phyloP scores from a whole-genome alignment of 2,113 vertebrate genomes.

The Epinephelus moara region DNA sequence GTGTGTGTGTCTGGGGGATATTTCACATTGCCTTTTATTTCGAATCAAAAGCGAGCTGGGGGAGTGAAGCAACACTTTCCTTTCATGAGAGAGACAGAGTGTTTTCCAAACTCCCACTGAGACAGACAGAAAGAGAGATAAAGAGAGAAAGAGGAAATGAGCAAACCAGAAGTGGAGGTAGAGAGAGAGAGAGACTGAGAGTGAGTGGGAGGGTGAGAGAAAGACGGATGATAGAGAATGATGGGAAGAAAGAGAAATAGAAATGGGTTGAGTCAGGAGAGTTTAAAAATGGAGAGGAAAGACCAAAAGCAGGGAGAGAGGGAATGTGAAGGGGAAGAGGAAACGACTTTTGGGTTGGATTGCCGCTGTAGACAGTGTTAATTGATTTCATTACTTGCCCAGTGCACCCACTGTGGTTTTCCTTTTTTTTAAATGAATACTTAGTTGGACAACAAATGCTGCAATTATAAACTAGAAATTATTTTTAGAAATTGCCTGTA shows the following conservation, averaged over 20 bases:
- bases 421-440: too few species aligned
- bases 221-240: neutral
- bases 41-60: slow-evolving; percentile 58
- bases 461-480: too few species aligned
- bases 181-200: neutral
- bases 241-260: neutral
- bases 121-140: slow-evolving; percentile 26
- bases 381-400: too few species aligned
- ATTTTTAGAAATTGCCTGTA: too few species aligned
- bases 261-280: slow-evolving; percentile 18
- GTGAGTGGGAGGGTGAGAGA: slow-evolving; percentile 1
- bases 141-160: slow-evolving; percentile 26
- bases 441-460: too few species aligned
- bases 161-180: slow-evolving; percentile 11
- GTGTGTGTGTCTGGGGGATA: slow-evolving; percentile 44
- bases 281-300: slow-evolving; percentile 10
- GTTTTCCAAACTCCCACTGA: slow-evolving; percentile 64
- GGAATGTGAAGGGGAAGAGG: neutral
- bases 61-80: slow-evolving; percentile 53
- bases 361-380: too few species aligned
- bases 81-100: slow-evolving; percentile 55
- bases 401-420: too few species aligned
- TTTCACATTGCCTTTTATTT: slow-evolving; percentile 69
- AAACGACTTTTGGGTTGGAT: neutral
- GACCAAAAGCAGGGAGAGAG: neutral